These are phyloP conservation scores for Plectus sambesii DNA, from an alignment of 1,140 invertebrate species.

Conservation along the genomic window DNA sequence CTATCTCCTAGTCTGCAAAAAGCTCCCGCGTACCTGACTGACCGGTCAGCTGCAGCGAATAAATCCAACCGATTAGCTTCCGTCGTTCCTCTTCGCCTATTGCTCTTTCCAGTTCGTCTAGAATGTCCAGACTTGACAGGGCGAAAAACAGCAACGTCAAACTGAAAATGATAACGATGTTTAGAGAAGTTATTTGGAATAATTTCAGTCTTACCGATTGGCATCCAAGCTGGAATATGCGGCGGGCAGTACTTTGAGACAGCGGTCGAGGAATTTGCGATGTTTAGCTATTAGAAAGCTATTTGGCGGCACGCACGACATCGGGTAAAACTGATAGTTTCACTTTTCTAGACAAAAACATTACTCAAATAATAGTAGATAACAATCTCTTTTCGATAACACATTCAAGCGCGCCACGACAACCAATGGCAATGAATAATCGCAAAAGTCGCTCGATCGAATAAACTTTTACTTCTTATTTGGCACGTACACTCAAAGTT, in stretches of 20 bases:
- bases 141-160: slow-evolving; percentile 23
- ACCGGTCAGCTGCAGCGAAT: slow-evolving; percentile 13
- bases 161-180: slow-evolving; percentile 15
- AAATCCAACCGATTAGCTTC: slow-evolving; percentile 21
- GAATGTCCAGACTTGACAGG: slow-evolving; percentile 18
- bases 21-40: slow-evolving; percentile 10
- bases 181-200: background rate
- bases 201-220: slow-evolving; percentile 16
- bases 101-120: slow-evolving; percentile 17
- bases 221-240: slow-evolving; percentile 17
- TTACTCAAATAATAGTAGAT: too few relatives aligned
- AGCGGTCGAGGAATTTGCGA: slow-evolving; percentile 5
- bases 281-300: too few relatives aligned
- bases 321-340: too few relatives aligned
- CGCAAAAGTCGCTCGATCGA: too few relatives aligned
- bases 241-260: slow-evolving; percentile 15
- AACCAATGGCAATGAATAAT: too few relatives aligned
- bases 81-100: slow-evolving; percentile 10
- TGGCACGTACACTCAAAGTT: too few relatives aligned
- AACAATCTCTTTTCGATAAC: too few relatives aligned
- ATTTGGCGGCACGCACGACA: too few relatives aligned
- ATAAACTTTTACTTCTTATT: too few relatives aligned
- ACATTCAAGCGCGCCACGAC: too few relatives aligned
- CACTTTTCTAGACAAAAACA: too few relatives aligned
- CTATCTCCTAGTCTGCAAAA: too few relatives aligned